phyloP scores from a whole-genome alignment of 2,888 invertebrate genomes.

The Andrena bicolor region DNA sequence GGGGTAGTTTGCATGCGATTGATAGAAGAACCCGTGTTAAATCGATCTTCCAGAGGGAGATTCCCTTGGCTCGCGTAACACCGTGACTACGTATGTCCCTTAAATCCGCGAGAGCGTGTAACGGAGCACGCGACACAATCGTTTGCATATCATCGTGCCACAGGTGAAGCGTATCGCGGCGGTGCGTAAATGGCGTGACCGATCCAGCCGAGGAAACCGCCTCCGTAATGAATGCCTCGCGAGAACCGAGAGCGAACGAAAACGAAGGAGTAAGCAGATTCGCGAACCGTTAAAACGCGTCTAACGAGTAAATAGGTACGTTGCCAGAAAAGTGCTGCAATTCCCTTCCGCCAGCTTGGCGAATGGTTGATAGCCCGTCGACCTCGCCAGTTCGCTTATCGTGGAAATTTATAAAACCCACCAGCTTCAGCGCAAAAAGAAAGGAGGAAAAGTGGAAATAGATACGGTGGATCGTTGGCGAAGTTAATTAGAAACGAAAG shows the following conservation, averaged over 20 bases:
- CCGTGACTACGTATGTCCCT: conserved; percentile 9
- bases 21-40: not conserved
- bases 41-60: not conserved
- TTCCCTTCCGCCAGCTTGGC: not conserved
- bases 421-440: not conserved
- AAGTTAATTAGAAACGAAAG: conserved; percentile 6
- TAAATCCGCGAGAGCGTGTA: conserved; percentile 48
- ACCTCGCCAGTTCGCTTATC: conserved; percentile 19
- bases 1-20: no score
- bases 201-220: not conserved
- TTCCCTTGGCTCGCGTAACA: conserved; percentile 21
- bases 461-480: conserved; percentile 1
- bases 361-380: not conserved
- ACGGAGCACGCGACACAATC: conserved; percentile 48
- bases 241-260: not conserved
- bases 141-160: conserved; percentile 60
- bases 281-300: not conserved
- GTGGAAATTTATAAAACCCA: not conserved
- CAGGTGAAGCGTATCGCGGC: conserved; percentile 33
- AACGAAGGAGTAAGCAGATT: not conserved
- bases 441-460: not conserved
- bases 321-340: not conserved
- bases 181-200: conserved; percentile 27
- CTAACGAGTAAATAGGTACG: not conserved
- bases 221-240: not conserved